Base-by-base conservation (phyloP, 2,888 invertebrate genomes). In the Patella ulyssiponensis region DNA sequence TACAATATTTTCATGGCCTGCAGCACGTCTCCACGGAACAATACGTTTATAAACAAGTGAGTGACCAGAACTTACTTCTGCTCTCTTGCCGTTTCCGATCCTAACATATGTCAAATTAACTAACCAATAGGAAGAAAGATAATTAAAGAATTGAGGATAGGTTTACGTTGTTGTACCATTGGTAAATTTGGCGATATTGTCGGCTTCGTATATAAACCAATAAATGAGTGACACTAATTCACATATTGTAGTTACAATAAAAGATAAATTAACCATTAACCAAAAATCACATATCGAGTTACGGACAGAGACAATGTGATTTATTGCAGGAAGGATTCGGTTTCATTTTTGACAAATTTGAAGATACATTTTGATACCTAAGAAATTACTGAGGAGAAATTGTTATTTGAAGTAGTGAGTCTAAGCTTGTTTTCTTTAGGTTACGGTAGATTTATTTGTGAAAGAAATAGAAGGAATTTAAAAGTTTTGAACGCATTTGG, bases 341-440 rank as follows among this genome's bases (percentile, higher is more conserved):
- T 64, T 64, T 23, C 64, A 64, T 20, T 23, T 64, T 64, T 64
- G 64, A 64, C 64, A 64, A 64, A 64, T 64, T 64, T 64, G 64
- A 64, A 64, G 64, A 64, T 23, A 64, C 20, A 64, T 64, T 64
- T 64, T 20, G 64, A 64, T 64, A 64, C 64, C 17, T 64, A 64
- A 64, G 64, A 64, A 64, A 64, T 23, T 64, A 23, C 20, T 23
- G 12, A 23, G 64, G 20, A 64, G 44, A 44, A 9, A 7, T 44
- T 44, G 44, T 44, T 9, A 9, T 44, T 44, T 44, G 44, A 44
- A 9, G 44, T 44, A 44, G 44, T 44, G 9, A 44, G 44, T 44
- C 44, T 7, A 7, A 9, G 44, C 44, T 44, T 44, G 44, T 44
- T 44, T 44, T 44, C 44, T 44, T 44, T 44, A 44, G 44, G 44